A percentile compares a stretch with the other conserved stretches of the same genome.
phyloP scores from a whole-genome alignment of 2,888 invertebrate species.

The Scaeva pyrastri region DNA sequence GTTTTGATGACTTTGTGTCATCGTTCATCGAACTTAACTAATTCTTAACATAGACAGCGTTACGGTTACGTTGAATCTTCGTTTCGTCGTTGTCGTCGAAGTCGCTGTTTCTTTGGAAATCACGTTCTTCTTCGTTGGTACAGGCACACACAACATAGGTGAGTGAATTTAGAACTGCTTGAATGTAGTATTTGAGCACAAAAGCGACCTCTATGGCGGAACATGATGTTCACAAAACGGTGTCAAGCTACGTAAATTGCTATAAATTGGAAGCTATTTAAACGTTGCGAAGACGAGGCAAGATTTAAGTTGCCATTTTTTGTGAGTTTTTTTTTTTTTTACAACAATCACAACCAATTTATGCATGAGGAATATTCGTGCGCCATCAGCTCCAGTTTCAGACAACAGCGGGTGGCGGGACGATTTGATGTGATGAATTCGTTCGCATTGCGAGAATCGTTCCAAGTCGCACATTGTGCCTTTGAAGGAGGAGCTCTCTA shows the following conservation, averaged over 20 bases:
- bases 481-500: slow-evolving; percentile 14
- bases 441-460: slow-evolving; percentile 14
- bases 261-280: slow-evolving; percentile 71
- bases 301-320: background rate
- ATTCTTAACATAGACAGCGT: slow-evolving; percentile 47
- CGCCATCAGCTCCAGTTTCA: slow-evolving; percentile 3
- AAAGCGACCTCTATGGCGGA: slow-evolving; percentile 36
- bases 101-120: too few relatives aligned
- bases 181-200: slow-evolving; percentile 37
- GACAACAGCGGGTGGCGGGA: background rate
- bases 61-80: too few relatives aligned
- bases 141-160: slow-evolving; percentile 40
- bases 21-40: slow-evolving; percentile 29
- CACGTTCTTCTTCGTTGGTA: background rate
- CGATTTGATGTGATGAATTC: slow-evolving; percentile 45
- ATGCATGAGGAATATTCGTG: slow-evolving; percentile 1
- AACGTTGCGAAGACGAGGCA: slow-evolving; percentile 10
- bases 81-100: too few relatives aligned
- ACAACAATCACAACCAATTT: slow-evolving; percentile 54
- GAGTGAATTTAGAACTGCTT: slow-evolving; percentile 53
- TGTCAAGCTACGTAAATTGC: slow-evolving; percentile 71
- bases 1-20: slow-evolving; percentile 26
- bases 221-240: slow-evolving; percentile 38
- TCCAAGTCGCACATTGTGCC: slow-evolving; percentile 5
- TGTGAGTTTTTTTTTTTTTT: background rate